Conservation (phyloP, 2,113 vertebrate genomes). For the Pterocles burchelli region DNA sequence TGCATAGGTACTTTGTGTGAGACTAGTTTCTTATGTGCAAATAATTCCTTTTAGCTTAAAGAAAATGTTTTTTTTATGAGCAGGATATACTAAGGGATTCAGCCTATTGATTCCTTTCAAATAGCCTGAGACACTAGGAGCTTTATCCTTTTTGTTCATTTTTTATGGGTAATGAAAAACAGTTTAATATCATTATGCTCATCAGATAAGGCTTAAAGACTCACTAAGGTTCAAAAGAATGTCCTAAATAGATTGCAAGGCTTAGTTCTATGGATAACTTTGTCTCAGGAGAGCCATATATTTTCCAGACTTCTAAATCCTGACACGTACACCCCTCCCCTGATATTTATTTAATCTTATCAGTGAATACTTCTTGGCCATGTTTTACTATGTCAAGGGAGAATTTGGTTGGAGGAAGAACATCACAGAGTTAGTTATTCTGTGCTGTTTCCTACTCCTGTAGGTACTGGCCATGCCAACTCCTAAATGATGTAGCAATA, state of each 20-base stretch:
- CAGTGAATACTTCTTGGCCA: background rate
- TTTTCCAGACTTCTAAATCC: slow-evolving; percentile 32
- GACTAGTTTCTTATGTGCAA: background rate
- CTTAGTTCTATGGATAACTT: background rate
- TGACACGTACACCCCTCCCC: background rate
- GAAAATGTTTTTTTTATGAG: background rate
- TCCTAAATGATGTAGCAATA: background rate
- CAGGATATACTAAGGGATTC: background rate
- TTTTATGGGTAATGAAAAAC: slow-evolving; percentile 59
- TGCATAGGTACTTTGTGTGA: background rate
- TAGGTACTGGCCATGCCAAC: background rate
- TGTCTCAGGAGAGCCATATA: background rate
- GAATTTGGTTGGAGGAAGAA: background rate
- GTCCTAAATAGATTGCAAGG: slow-evolving; percentile 25
- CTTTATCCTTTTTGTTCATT: slow-evolving; percentile 50
- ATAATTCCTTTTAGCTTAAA: background rate
- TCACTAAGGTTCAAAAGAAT: slow-evolving; percentile 22
- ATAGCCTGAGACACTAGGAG: background rate
- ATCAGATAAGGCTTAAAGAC: slow-evolving; percentile 62
- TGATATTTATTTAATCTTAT: background rate
- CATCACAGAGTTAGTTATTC: background rate
- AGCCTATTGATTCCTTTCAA: slow-evolving; percentile 47
- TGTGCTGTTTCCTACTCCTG: fast-evolving
- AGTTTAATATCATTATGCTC: slow-evolving; percentile 64
- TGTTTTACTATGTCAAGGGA: background rate